Evolutionary conservation across 2,888 invertebrate species (phyloP).

Genomic region (Spisula subtruncata): DNA sequence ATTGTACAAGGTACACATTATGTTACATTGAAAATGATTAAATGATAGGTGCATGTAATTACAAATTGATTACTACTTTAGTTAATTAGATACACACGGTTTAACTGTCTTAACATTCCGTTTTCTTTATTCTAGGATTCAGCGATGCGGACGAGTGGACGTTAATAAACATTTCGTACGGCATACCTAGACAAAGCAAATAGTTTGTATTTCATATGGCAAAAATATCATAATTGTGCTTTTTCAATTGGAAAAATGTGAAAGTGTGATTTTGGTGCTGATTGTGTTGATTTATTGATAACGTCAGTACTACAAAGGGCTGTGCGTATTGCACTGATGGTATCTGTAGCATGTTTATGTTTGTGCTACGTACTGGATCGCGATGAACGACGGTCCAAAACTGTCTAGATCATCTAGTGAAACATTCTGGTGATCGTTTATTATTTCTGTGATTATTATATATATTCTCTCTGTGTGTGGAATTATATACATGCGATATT

Average conservation of each 20-base stretch:
- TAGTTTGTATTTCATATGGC: background rate
- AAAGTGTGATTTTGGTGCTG: background rate
- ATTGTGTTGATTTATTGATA: background rate
- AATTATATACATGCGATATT: background rate
- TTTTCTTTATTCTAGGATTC: constrained; percentile 11
- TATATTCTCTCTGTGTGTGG: background rate
- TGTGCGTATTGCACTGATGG: background rate
- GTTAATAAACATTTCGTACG: background rate
- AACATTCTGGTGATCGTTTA: background rate
- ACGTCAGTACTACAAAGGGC: background rate
- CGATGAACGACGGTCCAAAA: background rate
- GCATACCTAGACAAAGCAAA: background rate
- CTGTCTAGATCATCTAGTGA: background rate
- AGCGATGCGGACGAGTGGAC: background rate
- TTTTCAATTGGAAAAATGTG: constrained; percentile 3
- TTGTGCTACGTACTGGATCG: background rate
- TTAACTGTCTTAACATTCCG: background rate
- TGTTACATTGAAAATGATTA: background rate
- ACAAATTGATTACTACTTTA: background rate
- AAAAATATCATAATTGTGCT: background rate
- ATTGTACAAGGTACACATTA: background rate
- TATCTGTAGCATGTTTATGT: background rate
- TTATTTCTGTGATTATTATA: background rate
- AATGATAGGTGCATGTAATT: background rate
- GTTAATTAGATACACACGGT: background rate